Conservation (phyloP, 2,797 vertebrate species). For the Neopelma chrysocephalum region DNA sequence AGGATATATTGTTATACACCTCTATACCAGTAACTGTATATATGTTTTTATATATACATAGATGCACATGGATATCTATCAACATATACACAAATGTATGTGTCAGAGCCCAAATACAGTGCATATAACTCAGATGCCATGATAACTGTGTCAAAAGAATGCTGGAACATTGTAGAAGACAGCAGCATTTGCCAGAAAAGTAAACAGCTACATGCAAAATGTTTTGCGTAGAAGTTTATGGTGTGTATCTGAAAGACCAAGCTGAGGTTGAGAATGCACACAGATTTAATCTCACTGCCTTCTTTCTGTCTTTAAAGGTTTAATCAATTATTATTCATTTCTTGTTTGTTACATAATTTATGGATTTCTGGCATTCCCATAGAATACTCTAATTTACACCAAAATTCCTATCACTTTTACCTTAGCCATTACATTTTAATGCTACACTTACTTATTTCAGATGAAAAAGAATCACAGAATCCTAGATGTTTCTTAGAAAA, state of each 20-base stretch:
- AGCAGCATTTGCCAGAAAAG: background rate
- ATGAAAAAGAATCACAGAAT: background rate
- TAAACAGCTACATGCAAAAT: background rate
- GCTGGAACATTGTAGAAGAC: background rate
- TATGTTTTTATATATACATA: background rate
- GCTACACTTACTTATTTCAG: background rate
- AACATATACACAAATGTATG: background rate
- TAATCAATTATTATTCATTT: background rate
- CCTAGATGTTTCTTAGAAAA: background rate
- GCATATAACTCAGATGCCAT: background rate
- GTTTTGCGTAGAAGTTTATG: background rate
- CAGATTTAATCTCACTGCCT: background rate
- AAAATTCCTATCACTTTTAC: background rate
- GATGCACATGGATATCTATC: background rate
- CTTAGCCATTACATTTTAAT: background rate
- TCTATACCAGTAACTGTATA: background rate
- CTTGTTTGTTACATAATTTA: background rate
- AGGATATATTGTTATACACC: fast-evolving
- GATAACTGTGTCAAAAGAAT: background rate
- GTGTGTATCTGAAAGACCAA: background rate
- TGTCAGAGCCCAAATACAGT: background rate
- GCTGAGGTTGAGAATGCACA: background rate
- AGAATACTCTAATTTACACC: background rate
- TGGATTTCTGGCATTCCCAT: background rate
- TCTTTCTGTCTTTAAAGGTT: background rate